phyloP scores from a whole-genome alignment of 2,888 invertebrate species.

The Dynastes hyllus region DNA sequence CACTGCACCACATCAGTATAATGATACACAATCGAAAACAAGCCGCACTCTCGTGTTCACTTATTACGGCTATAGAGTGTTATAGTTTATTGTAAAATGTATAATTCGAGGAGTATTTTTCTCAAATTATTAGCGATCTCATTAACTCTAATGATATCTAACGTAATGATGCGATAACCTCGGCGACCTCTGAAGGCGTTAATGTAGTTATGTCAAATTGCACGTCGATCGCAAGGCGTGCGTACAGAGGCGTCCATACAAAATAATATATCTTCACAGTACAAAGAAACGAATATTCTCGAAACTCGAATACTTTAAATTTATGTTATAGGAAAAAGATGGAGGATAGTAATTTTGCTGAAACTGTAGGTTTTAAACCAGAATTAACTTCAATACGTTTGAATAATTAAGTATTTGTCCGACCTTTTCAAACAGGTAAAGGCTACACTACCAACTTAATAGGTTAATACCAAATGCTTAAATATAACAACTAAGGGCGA shows the following conservation, averaged over 20 bases:
- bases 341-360: too few species aligned
- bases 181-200: conserved; percentile 53
- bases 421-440: too few species aligned
- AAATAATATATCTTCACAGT: too few species aligned
- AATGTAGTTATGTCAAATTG: conserved; percentile 55
- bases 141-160: conserved; percentile 53
- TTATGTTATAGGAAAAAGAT: too few species aligned
- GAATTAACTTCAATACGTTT: not conserved
- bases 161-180: conserved; percentile 53
- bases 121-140: conserved; percentile 54
- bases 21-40: conserved; percentile 45
- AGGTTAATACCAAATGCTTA: too few species aligned
- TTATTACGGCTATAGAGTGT: conserved; percentile 35
- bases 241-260: too few species aligned
- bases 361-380: not conserved
- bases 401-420: too few species aligned
- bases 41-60: conserved; percentile 22
- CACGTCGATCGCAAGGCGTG: conserved; percentile 11
- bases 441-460: too few species aligned
- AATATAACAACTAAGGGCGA: too few species aligned
- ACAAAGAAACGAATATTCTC: too few species aligned
- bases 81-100: conserved; percentile 47
- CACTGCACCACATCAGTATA: conserved; percentile 7
- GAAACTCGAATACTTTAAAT: too few species aligned
- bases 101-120: conserved; percentile 52